phyloP scores from a whole-genome alignment of 2,113 vertebrate genomes.

The Monarcha castaneiventris region DNA sequence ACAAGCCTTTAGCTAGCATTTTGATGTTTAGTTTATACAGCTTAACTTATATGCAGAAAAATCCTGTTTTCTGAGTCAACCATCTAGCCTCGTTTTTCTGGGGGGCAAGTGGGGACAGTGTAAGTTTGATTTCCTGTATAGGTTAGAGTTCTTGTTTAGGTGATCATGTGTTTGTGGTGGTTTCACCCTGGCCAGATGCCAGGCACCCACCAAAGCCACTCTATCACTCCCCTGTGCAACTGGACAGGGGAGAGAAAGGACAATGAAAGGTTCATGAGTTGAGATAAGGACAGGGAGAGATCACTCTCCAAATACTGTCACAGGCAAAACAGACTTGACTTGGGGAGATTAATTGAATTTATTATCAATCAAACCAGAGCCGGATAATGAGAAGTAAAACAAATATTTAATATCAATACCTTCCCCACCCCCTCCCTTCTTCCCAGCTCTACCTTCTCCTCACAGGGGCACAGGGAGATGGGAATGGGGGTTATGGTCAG shows the following conservation, averaged over 20 bases:
- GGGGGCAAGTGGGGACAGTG: fast-evolving
- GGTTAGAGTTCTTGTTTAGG: background rate
- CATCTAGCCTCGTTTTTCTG: background rate
- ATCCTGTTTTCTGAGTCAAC: background rate
- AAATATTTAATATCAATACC: background rate
- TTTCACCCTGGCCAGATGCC: background rate
- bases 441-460: background rate
- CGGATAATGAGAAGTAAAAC: background rate
- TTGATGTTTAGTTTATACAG: background rate
- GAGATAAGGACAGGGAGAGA: background rate
- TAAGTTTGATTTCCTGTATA: background rate
- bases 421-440: background rate
- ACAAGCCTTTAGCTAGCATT: background rate
- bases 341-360: background rate
- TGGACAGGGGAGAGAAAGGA: background rate
- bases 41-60: background rate
- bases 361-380: background rate
- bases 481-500: background rate
- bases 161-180: background rate
- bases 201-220: background rate
- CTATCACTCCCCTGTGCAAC: too few relatives aligned
- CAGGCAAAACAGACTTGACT: background rate
- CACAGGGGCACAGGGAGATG: fast-evolving
- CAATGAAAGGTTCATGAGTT: background rate
- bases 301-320: background rate